These are phyloP conservation scores for Amphipyra berbera DNA, from an alignment of 2,888 invertebrate species.

Conservation along the genomic window DNA sequence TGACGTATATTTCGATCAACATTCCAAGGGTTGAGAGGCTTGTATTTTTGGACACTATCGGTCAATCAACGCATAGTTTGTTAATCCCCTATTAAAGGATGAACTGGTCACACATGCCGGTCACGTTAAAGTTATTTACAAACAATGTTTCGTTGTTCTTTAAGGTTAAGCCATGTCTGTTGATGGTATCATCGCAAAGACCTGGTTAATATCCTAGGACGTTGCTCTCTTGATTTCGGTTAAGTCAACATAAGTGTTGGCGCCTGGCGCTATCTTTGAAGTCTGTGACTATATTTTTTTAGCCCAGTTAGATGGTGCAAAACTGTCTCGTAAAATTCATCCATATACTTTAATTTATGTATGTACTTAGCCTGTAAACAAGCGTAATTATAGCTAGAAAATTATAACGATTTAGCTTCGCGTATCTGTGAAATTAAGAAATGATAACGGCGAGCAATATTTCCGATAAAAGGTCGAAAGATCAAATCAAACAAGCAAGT, in stretches of 20 bases:
- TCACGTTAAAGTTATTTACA: conserved; percentile 18
- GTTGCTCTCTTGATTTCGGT: conserved; percentile 80
- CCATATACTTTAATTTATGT: neutral
- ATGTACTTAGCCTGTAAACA: neutral
- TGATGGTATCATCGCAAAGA: conserved; percentile 35
- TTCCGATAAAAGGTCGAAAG: conserved; percentile 47
- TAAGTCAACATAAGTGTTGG: conserved; percentile 70
- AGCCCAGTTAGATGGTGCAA: conserved; percentile 22
- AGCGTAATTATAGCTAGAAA: conserved; percentile 6
- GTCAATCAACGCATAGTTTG: conserved; percentile 61
- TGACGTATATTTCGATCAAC: conserved; percentile 71
- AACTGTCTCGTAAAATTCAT: conserved; percentile 7
- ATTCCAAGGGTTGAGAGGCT: conserved; percentile 76
- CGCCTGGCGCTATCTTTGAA: conserved; percentile 63
- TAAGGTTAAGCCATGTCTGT: conserved; percentile 19
- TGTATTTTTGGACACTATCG: conserved; percentile 78
- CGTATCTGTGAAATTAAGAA: conserved; percentile 25
- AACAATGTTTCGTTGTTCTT: conserved; percentile 24
- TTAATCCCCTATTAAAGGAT: conserved; percentile 10
- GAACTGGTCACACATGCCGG: conserved; percentile 34
- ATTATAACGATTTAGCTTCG: neutral
- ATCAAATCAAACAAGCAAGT: conserved; percentile 55
- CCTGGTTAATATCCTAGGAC: conserved; percentile 64
- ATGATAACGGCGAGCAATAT: conserved; percentile 38
- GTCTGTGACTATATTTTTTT: conserved; percentile 41